A percentile compares a stretch with the other conserved stretches of the same genome.
Evolutionary conservation across 2,888 invertebrate species (phyloP).

Genomic region (Melipona bicolor): DNA sequence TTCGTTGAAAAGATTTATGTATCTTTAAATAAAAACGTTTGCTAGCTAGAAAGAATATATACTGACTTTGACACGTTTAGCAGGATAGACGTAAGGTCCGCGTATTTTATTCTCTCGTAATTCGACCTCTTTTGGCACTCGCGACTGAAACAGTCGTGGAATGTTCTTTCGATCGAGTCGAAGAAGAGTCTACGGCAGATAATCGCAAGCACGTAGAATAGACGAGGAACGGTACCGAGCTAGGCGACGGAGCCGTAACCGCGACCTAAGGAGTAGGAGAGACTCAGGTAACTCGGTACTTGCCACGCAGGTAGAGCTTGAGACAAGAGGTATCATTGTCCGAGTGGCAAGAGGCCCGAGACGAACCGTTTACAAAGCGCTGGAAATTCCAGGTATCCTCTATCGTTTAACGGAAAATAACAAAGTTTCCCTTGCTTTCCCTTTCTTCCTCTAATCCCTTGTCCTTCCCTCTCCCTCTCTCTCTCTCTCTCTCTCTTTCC

Average conservation of each 20-base stretch:
- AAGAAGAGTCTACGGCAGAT: background rate
- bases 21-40: too few relatives aligned
- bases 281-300: constrained; percentile 68
- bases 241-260: constrained; percentile 74
- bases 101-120: too few relatives aligned
- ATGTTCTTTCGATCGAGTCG: background rate
- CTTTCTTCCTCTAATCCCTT: too few relatives aligned
- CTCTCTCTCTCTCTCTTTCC: too few relatives aligned
- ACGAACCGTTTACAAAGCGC: constrained; percentile 62
- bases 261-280: constrained; percentile 63
- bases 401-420: constrained; percentile 58
- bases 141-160: background rate
- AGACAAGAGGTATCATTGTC: constrained; percentile 72
- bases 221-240: constrained; percentile 70
- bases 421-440: constrained; percentile 18
- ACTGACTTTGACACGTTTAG: too few relatives aligned
- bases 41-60: too few relatives aligned
- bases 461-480: background rate
- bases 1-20: background rate
- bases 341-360: constrained; percentile 55
- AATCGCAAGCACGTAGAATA: constrained; percentile 41
- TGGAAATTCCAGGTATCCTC: constrained; percentile 61
- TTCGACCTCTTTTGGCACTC: background rate
- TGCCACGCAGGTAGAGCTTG: constrained; percentile 66
- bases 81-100: too few relatives aligned